Percentiles rank a stretch among this genome's conserved stretches.
phyloP scores from a whole-genome alignment of 2,888 invertebrate species.

The Noctua janthe region DNA sequence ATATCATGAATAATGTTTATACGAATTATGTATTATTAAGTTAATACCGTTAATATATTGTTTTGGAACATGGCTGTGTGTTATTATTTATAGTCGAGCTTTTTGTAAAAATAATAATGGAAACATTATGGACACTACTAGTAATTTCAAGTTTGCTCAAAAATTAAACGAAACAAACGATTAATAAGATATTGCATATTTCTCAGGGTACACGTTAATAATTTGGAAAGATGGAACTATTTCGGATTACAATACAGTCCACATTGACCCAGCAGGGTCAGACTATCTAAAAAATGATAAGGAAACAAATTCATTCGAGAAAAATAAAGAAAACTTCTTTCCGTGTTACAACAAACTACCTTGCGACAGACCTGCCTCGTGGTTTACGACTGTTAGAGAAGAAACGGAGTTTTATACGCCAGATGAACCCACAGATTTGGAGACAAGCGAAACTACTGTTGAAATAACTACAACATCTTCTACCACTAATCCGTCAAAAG shows the following conservation, averaged over 20 bases:
- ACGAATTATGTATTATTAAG: slow-evolving; percentile 21
- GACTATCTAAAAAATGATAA: slow-evolving; percentile 27
- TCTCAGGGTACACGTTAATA: slow-evolving; percentile 36
- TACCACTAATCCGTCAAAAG: too few species aligned
- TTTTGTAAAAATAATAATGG: neutral
- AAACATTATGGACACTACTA: neutral
- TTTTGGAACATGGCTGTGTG: slow-evolving; percentile 2
- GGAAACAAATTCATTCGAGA: neutral
- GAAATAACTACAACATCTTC: too few species aligned
- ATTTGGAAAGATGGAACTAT: neutral
- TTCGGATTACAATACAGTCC: neutral
- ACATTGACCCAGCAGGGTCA: neutral
- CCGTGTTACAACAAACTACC: neutral
- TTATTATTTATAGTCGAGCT: slow-evolving; percentile 31
- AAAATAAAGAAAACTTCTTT: neutral
- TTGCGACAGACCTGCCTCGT: slow-evolving; percentile 34
- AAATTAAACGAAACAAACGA: neutral
- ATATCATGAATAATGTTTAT: slow-evolving; percentile 47
- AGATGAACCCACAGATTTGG: neutral
- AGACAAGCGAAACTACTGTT: neutral
- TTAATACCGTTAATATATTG: slow-evolving; percentile 31
- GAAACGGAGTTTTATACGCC: neutral
- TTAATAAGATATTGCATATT: neutral
- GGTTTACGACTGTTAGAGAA: slow-evolving; percentile 15
- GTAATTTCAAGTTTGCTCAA: neutral